These are phyloP conservation scores for Bambusicola thoracicus DNA, from an alignment of 2,113 vertebrate species.

Conservation along the genomic window DNA sequence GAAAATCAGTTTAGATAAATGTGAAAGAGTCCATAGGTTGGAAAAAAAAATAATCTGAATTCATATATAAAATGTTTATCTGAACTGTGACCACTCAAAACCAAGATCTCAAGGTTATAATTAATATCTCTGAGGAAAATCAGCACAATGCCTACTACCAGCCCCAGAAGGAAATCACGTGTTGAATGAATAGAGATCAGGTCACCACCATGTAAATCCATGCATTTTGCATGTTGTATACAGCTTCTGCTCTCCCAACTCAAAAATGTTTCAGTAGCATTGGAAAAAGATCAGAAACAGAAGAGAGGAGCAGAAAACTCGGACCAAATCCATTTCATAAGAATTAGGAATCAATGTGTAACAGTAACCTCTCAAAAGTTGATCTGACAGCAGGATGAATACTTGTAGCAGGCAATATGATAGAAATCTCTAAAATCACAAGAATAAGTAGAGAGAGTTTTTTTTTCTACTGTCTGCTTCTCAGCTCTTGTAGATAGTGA, in stretches of 20 bases:
- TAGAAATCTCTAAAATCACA: background rate
- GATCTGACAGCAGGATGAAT: background rate
- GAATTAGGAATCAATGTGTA: background rate
- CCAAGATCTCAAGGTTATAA: background rate
- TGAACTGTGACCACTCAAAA: background rate
- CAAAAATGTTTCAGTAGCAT: background rate
- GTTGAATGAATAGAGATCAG: background rate
- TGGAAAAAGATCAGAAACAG: background rate
- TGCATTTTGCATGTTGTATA: background rate
- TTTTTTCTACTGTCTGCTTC: background rate
- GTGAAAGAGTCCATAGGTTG: background rate
- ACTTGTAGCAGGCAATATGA: background rate
- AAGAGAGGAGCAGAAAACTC: background rate
- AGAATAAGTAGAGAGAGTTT: background rate
- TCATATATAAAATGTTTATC: background rate
- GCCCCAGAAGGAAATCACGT: background rate
- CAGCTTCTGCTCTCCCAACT: background rate
- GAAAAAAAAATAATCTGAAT: background rate
- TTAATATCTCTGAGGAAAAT: conserved; percentile 4
- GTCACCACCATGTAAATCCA: background rate
- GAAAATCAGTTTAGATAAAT: background rate
- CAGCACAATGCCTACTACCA: background rate
- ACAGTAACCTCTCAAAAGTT: background rate
- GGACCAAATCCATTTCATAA: background rate
- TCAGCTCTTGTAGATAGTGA: background rate